Evolutionary conservation across 2,113 vertebrate genomes (phyloP), one percentile per base, ranked within the genome.

Genomic region (Trochalopteron elliotii): DNA sequence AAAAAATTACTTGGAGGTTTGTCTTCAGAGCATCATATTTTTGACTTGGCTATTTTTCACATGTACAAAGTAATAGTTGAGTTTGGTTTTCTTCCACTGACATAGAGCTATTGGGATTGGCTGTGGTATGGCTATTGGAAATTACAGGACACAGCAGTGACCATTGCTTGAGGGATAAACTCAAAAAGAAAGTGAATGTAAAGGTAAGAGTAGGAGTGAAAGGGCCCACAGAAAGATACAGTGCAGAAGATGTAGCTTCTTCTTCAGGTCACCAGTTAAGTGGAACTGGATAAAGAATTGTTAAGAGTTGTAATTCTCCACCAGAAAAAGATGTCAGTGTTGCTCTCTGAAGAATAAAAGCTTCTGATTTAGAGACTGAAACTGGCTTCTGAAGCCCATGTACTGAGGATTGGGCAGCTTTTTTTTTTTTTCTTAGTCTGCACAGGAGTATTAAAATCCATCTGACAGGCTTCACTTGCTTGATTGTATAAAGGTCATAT

Each of bases 11-110:
- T 37, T 31, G 10, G 27, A 55, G 15, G 9, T 59, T 65, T 33
- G 11, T 63, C 35, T 79, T 82, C 13, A 60, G 44, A 35, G 19
- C 0, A 1, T 30, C 1, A 0, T 42, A 4, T 59, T 75, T 72
- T 42, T 28, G 21, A 25, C 24, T 59, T 0, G 0, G 12, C 7
- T 6, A 0, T 42, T 40, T 94, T 79, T 35, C 22, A 59, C 22
- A 7, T 35, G 22, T 24, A 35, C 23, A 15, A 39, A 77, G 17
- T 21, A 49, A 14, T 19, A 28, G 35, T 63, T 40, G 23, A 45
- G 4, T 40, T 59, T 31, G 30, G 4, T 77, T 53, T 75, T 27
- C 42, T 70, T 64, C 74, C 4, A 10, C 10, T 61, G 19, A 19
- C 8, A 8, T 18, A 22, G 25, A n/a, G 27, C 33, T 75, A 0